These are phyloP conservation scores for Globodera ellingtonae DNA, from an alignment of 1,140 invertebrate genomes.

Conservation along the genomic window DNA sequence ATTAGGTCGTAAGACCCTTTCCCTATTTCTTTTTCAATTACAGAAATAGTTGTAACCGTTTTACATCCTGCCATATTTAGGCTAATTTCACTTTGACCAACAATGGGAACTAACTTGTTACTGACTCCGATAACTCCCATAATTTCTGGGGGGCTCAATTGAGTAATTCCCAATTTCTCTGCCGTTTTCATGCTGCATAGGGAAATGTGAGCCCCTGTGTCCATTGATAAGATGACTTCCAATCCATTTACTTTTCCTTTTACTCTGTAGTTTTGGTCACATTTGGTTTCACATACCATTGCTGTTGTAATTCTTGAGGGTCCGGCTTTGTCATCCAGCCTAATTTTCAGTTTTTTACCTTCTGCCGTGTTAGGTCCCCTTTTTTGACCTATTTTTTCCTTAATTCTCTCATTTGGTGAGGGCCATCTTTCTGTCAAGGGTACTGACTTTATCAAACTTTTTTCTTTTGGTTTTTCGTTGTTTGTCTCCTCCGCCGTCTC, in stretches of 20 bases:
- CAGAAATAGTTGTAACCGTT: background rate
- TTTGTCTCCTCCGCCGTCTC: too few relatives aligned
- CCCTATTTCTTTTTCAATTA: background rate
- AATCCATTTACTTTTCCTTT: background rate
- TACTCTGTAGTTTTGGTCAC: background rate
- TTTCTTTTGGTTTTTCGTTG: background rate
- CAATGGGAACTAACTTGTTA: background rate
- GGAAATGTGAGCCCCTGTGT: background rate
- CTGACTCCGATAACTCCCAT: background rate
- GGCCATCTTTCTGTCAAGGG: constrained; percentile 3
- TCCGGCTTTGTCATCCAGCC: too few relatives aligned
- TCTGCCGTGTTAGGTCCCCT: background rate
- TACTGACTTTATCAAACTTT: background rate
- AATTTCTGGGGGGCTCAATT: background rate
- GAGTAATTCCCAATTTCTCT: background rate
- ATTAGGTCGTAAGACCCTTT: background rate
- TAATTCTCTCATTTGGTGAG: background rate
- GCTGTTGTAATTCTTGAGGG: too few relatives aligned
- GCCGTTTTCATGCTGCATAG: background rate
- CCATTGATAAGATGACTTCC: background rate
- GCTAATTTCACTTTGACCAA: background rate
- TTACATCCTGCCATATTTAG: background rate
- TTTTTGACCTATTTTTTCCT: background rate
- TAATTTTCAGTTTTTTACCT: too few relatives aligned
- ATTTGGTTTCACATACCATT: background rate